phyloP scores from a whole-genome alignment of 2,888 invertebrate genomes.

The Pherbina coryleti region DNA sequence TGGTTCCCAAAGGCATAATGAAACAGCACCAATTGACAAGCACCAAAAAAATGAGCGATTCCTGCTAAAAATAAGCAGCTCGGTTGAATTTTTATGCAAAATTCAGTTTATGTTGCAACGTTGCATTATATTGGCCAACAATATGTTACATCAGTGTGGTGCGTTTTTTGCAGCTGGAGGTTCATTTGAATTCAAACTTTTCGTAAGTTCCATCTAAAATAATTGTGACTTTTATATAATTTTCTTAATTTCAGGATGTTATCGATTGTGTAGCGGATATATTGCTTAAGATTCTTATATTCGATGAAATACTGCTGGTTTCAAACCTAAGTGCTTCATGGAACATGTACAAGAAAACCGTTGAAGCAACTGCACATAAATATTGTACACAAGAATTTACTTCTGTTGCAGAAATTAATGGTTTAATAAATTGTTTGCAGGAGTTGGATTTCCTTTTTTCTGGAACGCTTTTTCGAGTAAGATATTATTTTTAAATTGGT shows the following conservation, averaged over 20 bases:
- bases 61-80: conserved; percentile 70
- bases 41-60: conserved; percentile 48
- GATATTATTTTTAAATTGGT: not conserved
- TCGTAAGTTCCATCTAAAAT: conserved; percentile 45
- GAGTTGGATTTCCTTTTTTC: conserved; percentile 68
- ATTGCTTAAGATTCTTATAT: conserved; percentile 75
- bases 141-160: conserved; percentile 82
- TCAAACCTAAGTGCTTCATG: conserved; percentile 74
- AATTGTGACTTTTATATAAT: not conserved
- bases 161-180: conserved; percentile 74
- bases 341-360: conserved; percentile 81
- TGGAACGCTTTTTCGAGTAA: conserved; percentile 80
- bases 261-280: conserved; percentile 76
- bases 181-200: conserved; percentile 60
- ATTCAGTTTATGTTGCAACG: conserved; percentile 79
- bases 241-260: conserved; percentile 56
- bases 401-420: conserved; percentile 74
- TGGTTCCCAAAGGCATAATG: not conserved
- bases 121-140: conserved; percentile 78
- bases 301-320: conserved; percentile 69
- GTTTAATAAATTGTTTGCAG: conserved; percentile 79
- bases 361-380: conserved; percentile 78
- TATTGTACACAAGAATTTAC: conserved; percentile 73
- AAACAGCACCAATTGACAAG: conserved; percentile 35
- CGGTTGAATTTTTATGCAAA: conserved; percentile 75